These are phyloP conservation scores for Scartelaos histophorus DNA, from an alignment of 2,113 vertebrate species.

Conservation along the genomic window DNA sequence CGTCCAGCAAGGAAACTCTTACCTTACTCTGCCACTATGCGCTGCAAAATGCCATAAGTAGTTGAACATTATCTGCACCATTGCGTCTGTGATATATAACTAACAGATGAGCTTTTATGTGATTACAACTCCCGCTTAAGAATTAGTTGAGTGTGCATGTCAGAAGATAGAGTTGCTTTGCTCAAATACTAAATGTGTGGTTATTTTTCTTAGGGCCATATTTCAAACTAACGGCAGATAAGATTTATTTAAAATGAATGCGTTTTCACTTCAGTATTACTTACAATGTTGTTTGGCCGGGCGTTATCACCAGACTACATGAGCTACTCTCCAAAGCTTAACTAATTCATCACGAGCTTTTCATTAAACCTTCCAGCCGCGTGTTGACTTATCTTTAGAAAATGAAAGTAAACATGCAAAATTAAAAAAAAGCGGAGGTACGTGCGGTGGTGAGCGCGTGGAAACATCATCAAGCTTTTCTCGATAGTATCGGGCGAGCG, in stretches of 20 bases:
- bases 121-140: constrained; percentile 25
- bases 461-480: constrained; percentile 4
- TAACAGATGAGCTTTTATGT: constrained; percentile 27
- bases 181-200: constrained; percentile 26
- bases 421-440: neutral
- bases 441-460: neutral
- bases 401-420: constrained; percentile 3
- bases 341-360: constrained; percentile 27
- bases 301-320: constrained; percentile 33
- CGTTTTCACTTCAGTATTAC: constrained; percentile 4
- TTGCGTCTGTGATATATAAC: constrained; percentile 26
- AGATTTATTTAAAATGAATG: constrained; percentile 36
- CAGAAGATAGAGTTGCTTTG: constrained; percentile 11
- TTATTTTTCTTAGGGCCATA: constrained; percentile 23
- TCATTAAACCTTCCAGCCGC: constrained; percentile 9
- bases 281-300: constrained; percentile 43
- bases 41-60: constrained; percentile 32
- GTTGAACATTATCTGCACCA: constrained; percentile 36
- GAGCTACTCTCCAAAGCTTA: constrained; percentile 22
- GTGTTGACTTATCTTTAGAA: constrained; percentile 6
- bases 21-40: constrained; percentile 21
- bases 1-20: constrained; percentile 4
- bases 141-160: constrained; percentile 36
- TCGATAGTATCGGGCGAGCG: constrained; percentile 21
- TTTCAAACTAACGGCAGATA: constrained; percentile 22